phyloP scores from a whole-genome alignment of 1,140 invertebrate genomes.

The Lutraria rhynchaena region DNA sequence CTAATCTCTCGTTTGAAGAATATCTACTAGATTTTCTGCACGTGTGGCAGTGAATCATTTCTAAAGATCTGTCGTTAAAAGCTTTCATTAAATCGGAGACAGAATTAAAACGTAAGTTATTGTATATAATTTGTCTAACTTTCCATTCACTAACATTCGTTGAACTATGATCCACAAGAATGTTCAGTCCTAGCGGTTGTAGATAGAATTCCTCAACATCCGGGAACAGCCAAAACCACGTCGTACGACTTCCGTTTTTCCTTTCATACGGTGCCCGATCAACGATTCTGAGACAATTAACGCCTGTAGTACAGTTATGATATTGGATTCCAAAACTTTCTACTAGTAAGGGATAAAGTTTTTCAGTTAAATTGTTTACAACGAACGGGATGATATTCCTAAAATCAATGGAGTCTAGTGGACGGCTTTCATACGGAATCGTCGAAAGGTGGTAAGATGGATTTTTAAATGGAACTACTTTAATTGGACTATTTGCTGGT shows the following conservation, averaged over 20 bases:
- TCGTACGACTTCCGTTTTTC: slow-evolving; percentile 64
- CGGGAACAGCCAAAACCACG: slow-evolving; percentile 72
- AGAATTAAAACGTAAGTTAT: slow-evolving; percentile 68
- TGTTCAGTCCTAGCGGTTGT: slow-evolving; percentile 73
- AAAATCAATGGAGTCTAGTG: not conserved
- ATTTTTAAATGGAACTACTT: not conserved
- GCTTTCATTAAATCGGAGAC: slow-evolving; percentile 66
- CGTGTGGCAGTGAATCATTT: not conserved
- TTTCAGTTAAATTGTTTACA: slow-evolving; percentile 21
- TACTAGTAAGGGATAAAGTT: slow-evolving; percentile 66
- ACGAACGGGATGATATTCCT: not conserved
- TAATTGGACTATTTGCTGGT: not conserved
- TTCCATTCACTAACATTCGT: slow-evolving; percentile 64
- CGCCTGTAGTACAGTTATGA: slow-evolving; percentile 69
- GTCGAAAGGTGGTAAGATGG: slow-evolving; percentile 3
- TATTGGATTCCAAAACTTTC: slow-evolving; percentile 72
- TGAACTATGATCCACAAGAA: slow-evolving; percentile 72
- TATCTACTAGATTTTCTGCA: too few species aligned
- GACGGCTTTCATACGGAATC: slow-evolving; percentile 4
- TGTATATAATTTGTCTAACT: slow-evolving; percentile 70
- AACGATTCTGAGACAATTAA: slow-evolving; percentile 67
- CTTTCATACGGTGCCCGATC: slow-evolving; percentile 68
- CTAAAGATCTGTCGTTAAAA: slow-evolving; percentile 55
- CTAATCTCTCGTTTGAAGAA: not conserved
- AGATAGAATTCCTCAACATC: slow-evolving; percentile 70